Evolutionary conservation across 53 echinoderm and acorn worm species (phyloP).

Genomic region (Temnopleurus reevesii): DNA sequence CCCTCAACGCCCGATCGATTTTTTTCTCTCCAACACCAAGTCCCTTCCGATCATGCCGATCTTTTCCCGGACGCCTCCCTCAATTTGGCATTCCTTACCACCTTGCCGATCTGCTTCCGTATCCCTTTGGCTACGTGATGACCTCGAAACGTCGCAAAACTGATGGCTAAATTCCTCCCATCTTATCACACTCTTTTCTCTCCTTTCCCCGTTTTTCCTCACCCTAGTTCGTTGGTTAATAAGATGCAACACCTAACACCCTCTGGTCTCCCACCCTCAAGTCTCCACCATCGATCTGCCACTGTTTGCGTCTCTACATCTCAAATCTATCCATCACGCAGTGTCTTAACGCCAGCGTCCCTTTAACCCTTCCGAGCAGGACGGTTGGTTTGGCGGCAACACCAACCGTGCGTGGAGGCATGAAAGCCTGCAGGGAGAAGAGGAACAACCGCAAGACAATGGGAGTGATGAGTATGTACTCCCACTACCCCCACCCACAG

Average conservation of each 20-base stretch:
- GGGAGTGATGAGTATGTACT: too few species aligned
- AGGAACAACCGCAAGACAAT: too few species aligned
- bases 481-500: too few species aligned
- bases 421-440: neutral
- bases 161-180: neutral
- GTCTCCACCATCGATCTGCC: neutral
- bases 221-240: neutral
- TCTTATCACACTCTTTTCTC: neutral
- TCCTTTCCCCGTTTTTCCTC: neutral
- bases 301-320: neutral
- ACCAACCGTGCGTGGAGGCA: slow-evolving; percentile 2
- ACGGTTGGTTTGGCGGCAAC: slow-evolving; percentile 5
- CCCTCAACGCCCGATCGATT: neutral
- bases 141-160: slow-evolving; percentile 16
- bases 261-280: slow-evolving; percentile 1
- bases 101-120: neutral
- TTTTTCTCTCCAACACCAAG: neutral
- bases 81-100: neutral
- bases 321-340: slow-evolving; percentile 9
- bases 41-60: too few species aligned
- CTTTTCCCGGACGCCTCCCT: neutral
- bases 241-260: slow-evolving; percentile 39
- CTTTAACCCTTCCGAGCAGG: neutral
- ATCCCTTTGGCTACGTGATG: neutral
- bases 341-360: neutral